Conservation (phyloP, 2,797 vertebrate species). For the Poeciliopsis turneri region DNA sequence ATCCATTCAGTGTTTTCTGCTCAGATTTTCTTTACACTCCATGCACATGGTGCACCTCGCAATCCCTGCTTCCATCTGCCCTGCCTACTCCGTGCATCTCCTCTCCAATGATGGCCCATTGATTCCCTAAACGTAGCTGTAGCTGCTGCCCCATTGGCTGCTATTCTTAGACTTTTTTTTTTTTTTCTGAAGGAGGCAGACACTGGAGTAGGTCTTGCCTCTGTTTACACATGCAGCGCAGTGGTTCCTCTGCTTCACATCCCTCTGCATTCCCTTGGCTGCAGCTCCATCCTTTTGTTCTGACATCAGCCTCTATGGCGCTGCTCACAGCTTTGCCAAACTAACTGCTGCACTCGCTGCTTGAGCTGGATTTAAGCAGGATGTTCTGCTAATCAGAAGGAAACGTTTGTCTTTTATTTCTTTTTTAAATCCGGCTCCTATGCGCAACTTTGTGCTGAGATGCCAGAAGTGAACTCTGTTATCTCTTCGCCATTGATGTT, state of each 20-base stretch:
- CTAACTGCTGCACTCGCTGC: not conserved
- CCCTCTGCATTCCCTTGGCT: slow-evolving; percentile 23
- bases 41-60: slow-evolving; percentile 73
- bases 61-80: slow-evolving; percentile 58
- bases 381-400: slow-evolving; percentile 13
- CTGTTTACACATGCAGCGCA: slow-evolving; percentile 72
- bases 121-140: slow-evolving; percentile 53
- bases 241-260: slow-evolving; percentile 5
- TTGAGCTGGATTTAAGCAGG: not conserved
- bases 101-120: slow-evolving; percentile 60
- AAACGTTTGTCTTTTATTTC: slow-evolving; percentile 17
- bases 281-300: slow-evolving; percentile 31
- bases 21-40: slow-evolving; percentile 74
- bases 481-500: slow-evolving; percentile 68
- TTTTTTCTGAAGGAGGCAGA: slow-evolving; percentile 49
- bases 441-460: slow-evolving; percentile 74
- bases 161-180: slow-evolving; percentile 66
- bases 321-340: not conserved
- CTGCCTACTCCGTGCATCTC: slow-evolving; percentile 35
- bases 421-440: slow-evolving; percentile 31
- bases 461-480: slow-evolving; percentile 77
- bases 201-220: slow-evolving; percentile 65
- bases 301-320: not conserved
- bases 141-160: slow-evolving; percentile 61
- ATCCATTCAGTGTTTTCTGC: slow-evolving; percentile 65